Evolutionary conservation across 2,113 vertebrate species (phyloP).

Genomic region (Tupaia chinensis): DNA sequence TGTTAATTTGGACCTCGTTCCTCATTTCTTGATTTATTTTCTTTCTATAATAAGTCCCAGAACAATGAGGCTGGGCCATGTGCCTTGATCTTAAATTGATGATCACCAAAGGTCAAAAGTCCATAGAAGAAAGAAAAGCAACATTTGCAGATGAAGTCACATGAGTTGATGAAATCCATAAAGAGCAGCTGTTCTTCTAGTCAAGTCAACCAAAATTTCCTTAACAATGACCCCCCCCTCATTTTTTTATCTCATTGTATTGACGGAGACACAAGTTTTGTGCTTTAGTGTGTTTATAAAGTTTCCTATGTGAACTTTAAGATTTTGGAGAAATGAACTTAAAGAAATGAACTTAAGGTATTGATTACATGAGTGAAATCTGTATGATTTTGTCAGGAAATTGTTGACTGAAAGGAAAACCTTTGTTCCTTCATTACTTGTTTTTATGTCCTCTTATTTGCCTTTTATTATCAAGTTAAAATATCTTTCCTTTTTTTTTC

Average conservation of each 20-base stretch:
- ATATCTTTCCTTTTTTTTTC: conserved; percentile 41
- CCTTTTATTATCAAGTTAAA: conserved; percentile 74
- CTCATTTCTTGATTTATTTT: conserved; percentile 73
- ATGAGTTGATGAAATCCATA: conserved; percentile 69
- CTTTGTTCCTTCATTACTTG: conserved; percentile 64
- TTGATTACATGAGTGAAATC: conserved; percentile 24
- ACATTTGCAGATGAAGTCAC: conserved; percentile 73
- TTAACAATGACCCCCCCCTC: background rate
- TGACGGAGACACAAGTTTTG: conserved; percentile 5
- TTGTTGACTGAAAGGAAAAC: conserved; percentile 54
- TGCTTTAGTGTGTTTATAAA: conserved; percentile 41
- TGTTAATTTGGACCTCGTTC: conserved; percentile 44
- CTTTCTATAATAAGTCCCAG: conserved; percentile 78
- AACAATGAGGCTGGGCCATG: conserved; percentile 50
- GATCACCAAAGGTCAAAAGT: conserved; percentile 74
- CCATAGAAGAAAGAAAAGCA: conserved; percentile 61
- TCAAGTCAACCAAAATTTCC: conserved; percentile 52
- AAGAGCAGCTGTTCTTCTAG: conserved; percentile 71
- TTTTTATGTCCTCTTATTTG: conserved; percentile 67
- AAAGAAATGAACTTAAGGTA: conserved; percentile 46
- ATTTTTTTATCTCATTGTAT: background rate
- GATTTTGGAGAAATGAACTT: conserved; percentile 16
- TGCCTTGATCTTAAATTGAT: conserved; percentile 80
- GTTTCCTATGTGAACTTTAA: background rate
- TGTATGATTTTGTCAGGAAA: conserved; percentile 53